A percentile compares a stretch with the other conserved stretches of the same genome.
phyloP scores from a whole-genome alignment of 2,888 invertebrate genomes.

The Gnatocerus cornutus region DNA sequence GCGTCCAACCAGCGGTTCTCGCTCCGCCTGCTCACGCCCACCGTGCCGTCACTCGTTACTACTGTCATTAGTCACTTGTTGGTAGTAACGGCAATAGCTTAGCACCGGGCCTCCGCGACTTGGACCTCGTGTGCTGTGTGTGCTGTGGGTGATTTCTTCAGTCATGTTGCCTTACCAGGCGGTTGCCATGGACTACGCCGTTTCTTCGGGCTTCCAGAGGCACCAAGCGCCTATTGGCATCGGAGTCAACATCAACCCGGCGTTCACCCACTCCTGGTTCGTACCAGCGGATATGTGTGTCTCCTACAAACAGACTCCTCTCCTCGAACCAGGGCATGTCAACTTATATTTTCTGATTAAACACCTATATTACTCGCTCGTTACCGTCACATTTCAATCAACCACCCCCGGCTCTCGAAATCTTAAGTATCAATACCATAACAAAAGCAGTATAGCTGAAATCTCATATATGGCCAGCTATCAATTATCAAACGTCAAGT shows the following conservation, averaged over 20 bases:
- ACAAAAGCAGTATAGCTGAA: conserved; percentile 49
- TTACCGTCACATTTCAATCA: conserved; percentile 11
- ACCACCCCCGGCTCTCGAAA: conserved; percentile 1
- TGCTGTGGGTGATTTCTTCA: conserved; percentile 46
- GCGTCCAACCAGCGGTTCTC: conserved; percentile 69
- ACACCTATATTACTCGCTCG: conserved; percentile 24
- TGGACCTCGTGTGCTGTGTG: conserved; percentile 46
- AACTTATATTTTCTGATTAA: conserved; percentile 71
- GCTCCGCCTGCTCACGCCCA: conserved; percentile 67
- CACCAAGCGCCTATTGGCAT: conserved; percentile 70
- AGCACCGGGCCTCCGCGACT: conserved; percentile 44
- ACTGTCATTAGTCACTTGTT: conserved; percentile 65
- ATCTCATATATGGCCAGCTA: conserved; percentile 52
- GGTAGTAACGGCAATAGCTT: conserved; percentile 57
- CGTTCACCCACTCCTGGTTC: conserved; percentile 96
- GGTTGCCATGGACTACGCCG: conserved; percentile 90
- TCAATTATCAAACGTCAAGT: conserved; percentile 7
- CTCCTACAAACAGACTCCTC: conserved; percentile 86
- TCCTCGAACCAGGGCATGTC: conserved; percentile 95
- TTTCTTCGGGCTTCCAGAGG: conserved; percentile 69
- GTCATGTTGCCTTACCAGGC: conserved; percentile 90
- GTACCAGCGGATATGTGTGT: conserved; percentile 95
- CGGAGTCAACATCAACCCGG: conserved; percentile 79
- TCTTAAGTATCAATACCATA: neutral
- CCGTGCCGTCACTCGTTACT: conserved; percentile 60